phyloP scores from a whole-genome alignment of 1,140 invertebrate genomes.

The Zeugodacus cucurbitae region DNA sequence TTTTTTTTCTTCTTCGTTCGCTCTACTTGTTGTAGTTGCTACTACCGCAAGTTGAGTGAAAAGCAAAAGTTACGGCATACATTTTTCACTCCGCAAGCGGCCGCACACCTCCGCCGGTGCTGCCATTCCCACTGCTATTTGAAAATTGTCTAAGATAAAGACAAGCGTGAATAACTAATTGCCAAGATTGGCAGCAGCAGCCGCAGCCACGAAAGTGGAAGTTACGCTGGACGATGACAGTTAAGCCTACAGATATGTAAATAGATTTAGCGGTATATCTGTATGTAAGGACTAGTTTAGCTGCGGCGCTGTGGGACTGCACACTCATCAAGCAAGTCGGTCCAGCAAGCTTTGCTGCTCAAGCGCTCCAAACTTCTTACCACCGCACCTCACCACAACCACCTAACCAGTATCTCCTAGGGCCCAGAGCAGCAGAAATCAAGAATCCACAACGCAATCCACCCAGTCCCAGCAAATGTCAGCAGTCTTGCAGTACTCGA shows the following conservation, averaged over 20 bases:
- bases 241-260: neutral
- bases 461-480: neutral
- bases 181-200: constrained; percentile 43
- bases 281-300: neutral
- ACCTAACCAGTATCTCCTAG: neutral
- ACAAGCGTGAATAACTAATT: constrained; percentile 66
- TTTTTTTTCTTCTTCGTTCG: neutral
- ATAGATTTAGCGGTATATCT: neutral
- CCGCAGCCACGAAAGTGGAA: neutral
- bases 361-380: neutral
- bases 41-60: neutral
- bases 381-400: neutral
- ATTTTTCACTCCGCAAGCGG: neutral
- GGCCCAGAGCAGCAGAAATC: neutral
- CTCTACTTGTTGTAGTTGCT: neutral
- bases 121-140: neutral
- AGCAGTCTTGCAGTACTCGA: neutral
- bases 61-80: neutral
- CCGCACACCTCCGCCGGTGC: constrained; percentile 27
- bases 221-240: neutral
- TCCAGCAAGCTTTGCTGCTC: neutral
- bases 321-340: neutral
- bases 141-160: constrained; percentile 41
- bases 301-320: neutral
- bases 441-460: neutral